Evolutionary conservation across 2,113 vertebrate genomes (phyloP).

Genomic region (Nibea coibor): DNA sequence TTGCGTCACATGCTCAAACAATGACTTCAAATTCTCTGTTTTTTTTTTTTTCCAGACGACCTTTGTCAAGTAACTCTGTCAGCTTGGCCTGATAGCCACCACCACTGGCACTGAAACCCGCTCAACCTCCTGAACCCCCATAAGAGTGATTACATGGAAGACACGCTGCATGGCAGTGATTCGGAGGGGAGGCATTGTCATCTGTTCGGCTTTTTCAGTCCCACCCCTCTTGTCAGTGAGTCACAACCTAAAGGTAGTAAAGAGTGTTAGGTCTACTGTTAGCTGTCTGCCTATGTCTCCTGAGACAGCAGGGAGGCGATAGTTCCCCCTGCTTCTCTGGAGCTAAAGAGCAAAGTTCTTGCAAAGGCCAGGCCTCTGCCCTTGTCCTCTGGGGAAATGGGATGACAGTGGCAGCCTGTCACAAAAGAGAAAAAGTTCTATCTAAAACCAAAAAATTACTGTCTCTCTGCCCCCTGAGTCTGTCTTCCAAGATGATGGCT

Average conservation of each 20-base stretch:
- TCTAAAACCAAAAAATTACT: slow-evolving; percentile 20
- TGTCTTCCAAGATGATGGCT: neutral
- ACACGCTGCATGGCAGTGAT: slow-evolving; percentile 5
- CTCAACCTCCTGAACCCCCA: neutral
- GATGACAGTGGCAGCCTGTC: slow-evolving; percentile 8
- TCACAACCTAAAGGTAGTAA: slow-evolving; percentile 9
- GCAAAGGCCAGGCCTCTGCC: slow-evolving; percentile 18
- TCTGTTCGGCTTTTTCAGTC: slow-evolving; percentile 10
- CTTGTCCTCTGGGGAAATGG: slow-evolving; percentile 8
- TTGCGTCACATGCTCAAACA: neutral
- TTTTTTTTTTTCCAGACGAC: neutral
- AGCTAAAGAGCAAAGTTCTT: slow-evolving; percentile 41
- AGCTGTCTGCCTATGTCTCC: slow-evolving; percentile 27
- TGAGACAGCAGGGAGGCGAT: slow-evolving; percentile 19
- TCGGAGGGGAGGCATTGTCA: slow-evolving; percentile 2
- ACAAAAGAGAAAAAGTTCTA: slow-evolving; percentile 10
- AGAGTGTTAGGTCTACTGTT: slow-evolving; percentile 8
- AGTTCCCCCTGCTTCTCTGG: slow-evolving; percentile 11
- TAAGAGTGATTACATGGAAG: slow-evolving; percentile 1
- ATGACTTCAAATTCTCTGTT: neutral
- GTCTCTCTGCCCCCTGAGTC: neutral
- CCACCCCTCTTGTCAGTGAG: slow-evolving; percentile 19
- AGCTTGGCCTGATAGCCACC: neutral
- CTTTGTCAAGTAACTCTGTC: neutral
- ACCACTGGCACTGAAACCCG: neutral